A percentile compares a stretch with the other conserved stretches of the same genome.
phyloP scores from a whole-genome alignment of 1,140 invertebrate species.

The Agraylea sexmaculata region DNA sequence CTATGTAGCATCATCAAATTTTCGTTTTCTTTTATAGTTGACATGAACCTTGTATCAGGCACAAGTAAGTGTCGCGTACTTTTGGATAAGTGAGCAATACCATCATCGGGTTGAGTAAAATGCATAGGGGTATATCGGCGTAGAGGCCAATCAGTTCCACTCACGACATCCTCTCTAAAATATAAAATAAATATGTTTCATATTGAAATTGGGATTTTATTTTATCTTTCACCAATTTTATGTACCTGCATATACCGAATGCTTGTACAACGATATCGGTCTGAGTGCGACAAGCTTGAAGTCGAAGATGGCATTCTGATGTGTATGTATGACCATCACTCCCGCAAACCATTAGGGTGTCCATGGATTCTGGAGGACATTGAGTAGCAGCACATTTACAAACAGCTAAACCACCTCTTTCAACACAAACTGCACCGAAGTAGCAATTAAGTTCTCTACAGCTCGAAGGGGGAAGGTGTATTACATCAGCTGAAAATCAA shows the following conservation, averaged over 20 bases:
- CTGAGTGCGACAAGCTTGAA: slow-evolving; percentile 67
- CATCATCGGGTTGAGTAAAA: slow-evolving; percentile 67
- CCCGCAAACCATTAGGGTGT: slow-evolving; percentile 52
- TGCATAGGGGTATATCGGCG: slow-evolving; percentile 62
- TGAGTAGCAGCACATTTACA: slow-evolving; percentile 53
- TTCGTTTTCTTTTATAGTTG: slow-evolving; percentile 12
- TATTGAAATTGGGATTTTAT: too few species aligned
- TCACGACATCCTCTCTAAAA: slow-evolving; percentile 36
- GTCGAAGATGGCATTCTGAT: slow-evolving; percentile 55
- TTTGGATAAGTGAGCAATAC: slow-evolving; percentile 62
- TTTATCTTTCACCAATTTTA: too few species aligned
- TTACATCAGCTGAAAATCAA: slow-evolving; percentile 47
- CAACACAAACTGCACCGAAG: slow-evolving; percentile 69
- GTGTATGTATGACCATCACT: slow-evolving; percentile 69
- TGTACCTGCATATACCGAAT: slow-evolving; percentile 56
- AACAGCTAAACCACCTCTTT: slow-evolving; percentile 52
- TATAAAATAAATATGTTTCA: slow-evolving; percentile 63
- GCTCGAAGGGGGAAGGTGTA: slow-evolving; percentile 49
- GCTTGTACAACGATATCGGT: slow-evolving; percentile 67
- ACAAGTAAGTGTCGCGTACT: slow-evolving; percentile 66
- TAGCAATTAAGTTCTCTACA: slow-evolving; percentile 69
- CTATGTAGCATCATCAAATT: slow-evolving; percentile 20
- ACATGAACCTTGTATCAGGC: slow-evolving; percentile 46
- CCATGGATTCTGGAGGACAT: slow-evolving; percentile 42
- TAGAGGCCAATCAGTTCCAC: slow-evolving; percentile 60